These are phyloP conservation scores for Epicampocera succincta DNA, from an alignment of 2,888 invertebrate species.

Conservation along the genomic window DNA sequence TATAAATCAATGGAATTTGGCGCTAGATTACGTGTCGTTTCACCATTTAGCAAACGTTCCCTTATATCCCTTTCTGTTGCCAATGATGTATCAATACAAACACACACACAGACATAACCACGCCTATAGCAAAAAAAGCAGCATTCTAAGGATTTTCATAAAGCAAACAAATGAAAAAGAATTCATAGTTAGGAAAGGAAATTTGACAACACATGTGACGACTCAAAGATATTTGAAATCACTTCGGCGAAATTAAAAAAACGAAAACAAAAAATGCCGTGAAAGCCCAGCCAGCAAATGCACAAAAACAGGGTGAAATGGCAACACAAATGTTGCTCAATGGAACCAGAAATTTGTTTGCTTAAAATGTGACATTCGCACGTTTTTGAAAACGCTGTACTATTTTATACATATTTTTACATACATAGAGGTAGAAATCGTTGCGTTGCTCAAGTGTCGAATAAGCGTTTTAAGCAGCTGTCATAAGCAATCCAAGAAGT, in stretches of 20 bases:
- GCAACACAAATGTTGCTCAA: too few relatives aligned
- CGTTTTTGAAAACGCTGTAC: too few relatives aligned
- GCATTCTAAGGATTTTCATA: conserved; percentile 38
- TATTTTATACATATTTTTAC: too few relatives aligned
- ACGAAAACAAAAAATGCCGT: not conserved
- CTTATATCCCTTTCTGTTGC: not conserved
- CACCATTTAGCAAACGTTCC: conserved; percentile 13
- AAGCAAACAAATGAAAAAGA: conserved; percentile 34
- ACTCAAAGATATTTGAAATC: conserved; percentile 8
- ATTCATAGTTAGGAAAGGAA: conserved; percentile 42
- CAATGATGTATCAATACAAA: conserved; percentile 41
- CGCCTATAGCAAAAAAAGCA: conserved; percentile 45
- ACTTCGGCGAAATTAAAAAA: conserved; percentile 5
- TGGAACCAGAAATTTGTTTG: too few relatives aligned
- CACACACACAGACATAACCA: conserved; percentile 18
- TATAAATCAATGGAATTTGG: conserved; percentile 66
- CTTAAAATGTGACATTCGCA: too few relatives aligned
- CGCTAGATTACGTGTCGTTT: conserved; percentile 65
- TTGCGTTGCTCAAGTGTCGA: too few relatives aligned
- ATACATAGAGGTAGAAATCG: too few relatives aligned
- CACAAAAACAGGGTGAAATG: not conserved
- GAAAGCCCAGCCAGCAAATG: conserved; percentile 11
- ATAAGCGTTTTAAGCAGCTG: too few relatives aligned
- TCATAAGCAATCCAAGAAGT: too few relatives aligned
- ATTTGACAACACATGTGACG: conserved; percentile 66